Base-by-base conservation (phyloP, 2,797 vertebrate genomes). In the Anguilla obscura region DNA sequence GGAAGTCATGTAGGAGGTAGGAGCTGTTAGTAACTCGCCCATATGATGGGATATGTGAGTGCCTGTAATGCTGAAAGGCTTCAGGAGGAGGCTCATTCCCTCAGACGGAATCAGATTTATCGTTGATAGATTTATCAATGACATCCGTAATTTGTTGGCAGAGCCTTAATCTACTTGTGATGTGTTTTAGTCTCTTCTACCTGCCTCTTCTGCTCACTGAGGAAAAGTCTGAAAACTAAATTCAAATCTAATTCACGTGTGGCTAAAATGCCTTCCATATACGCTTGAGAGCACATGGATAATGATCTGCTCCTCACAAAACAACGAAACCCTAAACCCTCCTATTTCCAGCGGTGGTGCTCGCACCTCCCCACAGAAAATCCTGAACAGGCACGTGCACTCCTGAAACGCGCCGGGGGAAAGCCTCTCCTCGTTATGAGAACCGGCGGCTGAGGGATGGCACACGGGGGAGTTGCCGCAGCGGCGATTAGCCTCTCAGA, bases 391-490 rank as follows among this genome's bases (percentile, higher is more conserved):
- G 12, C 56, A 63, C 16, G 0, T 6, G 54, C 36, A 0, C 16
- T 85, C 36, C 21, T 8, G 54, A 8, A 36, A 56, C 30, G 18
- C 12, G 4, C 30, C 36, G 30, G 24, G 18, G 58, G 14, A 63
- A 85, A 60, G 58, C 6, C 83, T 58, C 48, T n/a, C 33, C 18
- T 85, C 6, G 8, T 85, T 8, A 21, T 33, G 63, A 27, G 84
- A 63, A 30, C 56, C 18, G 30, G 52, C 27, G 18, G 33, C 84
- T 40, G 33, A 45, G 56, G 18, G 30, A 85, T 63, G 88, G 85
- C 80, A 89, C 88, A 36, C 89, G 30, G 88, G 87, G 87, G 87
- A 88, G 89, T 82, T 84, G 90, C 89, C 90, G 87, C 71, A 0
- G 90, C 69, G 87, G 92, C 86, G 24, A 89, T 80, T 89, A 52